Evolutionary conservation across 2,113 vertebrate species (phyloP).

Genomic region (Lepus timidus): DNA sequence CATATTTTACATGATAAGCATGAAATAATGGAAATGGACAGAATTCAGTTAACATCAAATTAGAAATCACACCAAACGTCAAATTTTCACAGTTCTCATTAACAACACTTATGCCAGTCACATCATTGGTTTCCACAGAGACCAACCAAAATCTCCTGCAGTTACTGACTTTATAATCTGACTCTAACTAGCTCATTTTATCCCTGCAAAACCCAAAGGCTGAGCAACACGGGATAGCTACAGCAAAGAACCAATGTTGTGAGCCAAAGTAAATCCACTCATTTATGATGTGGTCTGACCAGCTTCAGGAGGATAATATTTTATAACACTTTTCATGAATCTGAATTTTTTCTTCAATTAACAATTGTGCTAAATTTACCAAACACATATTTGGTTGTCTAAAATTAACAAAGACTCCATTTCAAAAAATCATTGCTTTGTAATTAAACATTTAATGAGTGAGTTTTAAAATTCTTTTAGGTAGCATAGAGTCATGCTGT

Average conservation of each 20-base stretch:
- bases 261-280: neutral
- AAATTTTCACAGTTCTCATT: neutral
- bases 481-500: neutral
- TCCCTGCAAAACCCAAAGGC: neutral
- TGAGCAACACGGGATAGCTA: neutral
- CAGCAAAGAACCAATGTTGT: neutral
- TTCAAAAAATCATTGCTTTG: neutral
- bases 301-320: neutral
- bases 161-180: conserved; percentile 35
- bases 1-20: neutral
- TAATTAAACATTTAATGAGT: neutral
- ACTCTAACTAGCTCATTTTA: neutral
- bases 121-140: conserved; percentile 29
- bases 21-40: neutral
- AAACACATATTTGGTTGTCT: neutral
- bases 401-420: neutral
- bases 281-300: conserved; percentile 14
- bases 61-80: conserved; percentile 25
- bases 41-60: neutral
- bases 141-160: conserved; percentile 19
- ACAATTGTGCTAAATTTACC: conserved; percentile 12
- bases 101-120: neutral
- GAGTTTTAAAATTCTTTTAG: neutral
- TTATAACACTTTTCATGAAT: neutral
- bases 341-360: conserved; percentile 44